These are phyloP conservation scores for Helicolenus hilgendorfi DNA, from an alignment of 2,797 vertebrate species.

Conservation along the genomic window DNA sequence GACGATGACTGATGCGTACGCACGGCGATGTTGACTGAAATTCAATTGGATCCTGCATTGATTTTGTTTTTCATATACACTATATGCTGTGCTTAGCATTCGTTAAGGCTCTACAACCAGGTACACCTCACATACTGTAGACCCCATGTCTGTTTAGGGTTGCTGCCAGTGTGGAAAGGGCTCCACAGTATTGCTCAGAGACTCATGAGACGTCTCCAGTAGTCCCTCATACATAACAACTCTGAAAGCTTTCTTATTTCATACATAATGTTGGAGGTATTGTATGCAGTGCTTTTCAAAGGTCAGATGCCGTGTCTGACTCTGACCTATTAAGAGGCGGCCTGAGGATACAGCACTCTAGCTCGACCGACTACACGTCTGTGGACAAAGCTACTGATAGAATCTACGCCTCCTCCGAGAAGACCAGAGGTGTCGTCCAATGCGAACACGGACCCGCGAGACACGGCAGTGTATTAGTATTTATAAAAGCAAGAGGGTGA, in stretches of 20 bases:
- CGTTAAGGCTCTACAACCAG: neutral
- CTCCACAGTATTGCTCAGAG: slow-evolving; percentile 18
- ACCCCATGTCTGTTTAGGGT: neutral
- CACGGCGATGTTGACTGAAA: slow-evolving; percentile 37
- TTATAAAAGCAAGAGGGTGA: slow-evolving; percentile 71
- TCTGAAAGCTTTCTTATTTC: slow-evolving; percentile 34
- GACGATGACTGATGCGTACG: slow-evolving; percentile 66
- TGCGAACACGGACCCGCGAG: slow-evolving; percentile 47
- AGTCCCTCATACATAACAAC: slow-evolving; percentile 4
- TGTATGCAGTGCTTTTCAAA: slow-evolving; percentile 53
- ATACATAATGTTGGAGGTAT: slow-evolving; percentile 17
- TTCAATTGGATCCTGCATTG: slow-evolving; percentile 18
- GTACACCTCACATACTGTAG: neutral
- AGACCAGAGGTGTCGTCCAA: slow-evolving; percentile 28
- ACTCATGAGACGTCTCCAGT: slow-evolving; percentile 23
- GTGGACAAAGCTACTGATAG: slow-evolving; percentile 53
- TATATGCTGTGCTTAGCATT: slow-evolving; percentile 8
- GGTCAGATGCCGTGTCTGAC: slow-evolving; percentile 56
- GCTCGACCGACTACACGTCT: neutral
- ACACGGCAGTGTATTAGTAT: slow-evolving; percentile 69
- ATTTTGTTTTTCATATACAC: slow-evolving; percentile 10
- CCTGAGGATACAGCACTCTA: slow-evolving; percentile 54
- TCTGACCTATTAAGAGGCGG: slow-evolving; percentile 57
- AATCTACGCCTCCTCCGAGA: slow-evolving; percentile 48
- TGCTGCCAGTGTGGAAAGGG: slow-evolving; percentile 12